Evolutionary conservation across 2,797 vertebrate species (phyloP), one percentile per base, ranked within the genome.

Genomic region (Anguilla marmorata): DNA sequence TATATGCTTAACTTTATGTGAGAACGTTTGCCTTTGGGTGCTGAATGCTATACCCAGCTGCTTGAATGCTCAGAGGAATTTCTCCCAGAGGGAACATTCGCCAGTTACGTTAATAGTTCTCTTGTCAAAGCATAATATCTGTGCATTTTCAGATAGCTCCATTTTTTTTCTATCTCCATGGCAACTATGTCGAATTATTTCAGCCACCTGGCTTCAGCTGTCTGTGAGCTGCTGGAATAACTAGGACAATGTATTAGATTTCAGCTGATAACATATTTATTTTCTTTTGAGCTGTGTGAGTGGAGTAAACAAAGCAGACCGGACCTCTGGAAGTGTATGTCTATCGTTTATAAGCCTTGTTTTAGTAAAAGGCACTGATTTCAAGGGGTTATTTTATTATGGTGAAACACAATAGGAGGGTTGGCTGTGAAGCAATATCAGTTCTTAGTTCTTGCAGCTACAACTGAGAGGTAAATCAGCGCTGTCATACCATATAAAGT

Each of bases 401-500:
- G 48, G 19, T 45, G 14, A 80, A 45, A 33, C 8, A n/a, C 50
- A 54, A 84, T 54, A 30, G 58, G n/a, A 41, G 74, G 30, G 74
- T 21, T 41, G 37, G 37, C 16, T 41, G 33, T 4, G 3, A 79
- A 45, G 37, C 74, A 24, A 21, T 80, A 45, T 41, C 37, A 21
- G 37, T 80, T 1, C 41, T 48, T 48, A 33, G 76, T 48, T 37
- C 37, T 80, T 21, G 76, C 76, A 48, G 76, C 76, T 21, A 14
- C 16, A 63, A 48, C 30, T 21, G 8, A 60, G 48, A 69, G 27
- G n/a, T 48, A 27, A 66, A 82, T n/a, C 45, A 41, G 50, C 50
- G 33, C 33, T 76, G 48, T 86, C 60, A 94, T 91, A 92, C 95
- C 95, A 95, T 96, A 96, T 96, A 95, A 94, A 96, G 95, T 74